These are phyloP conservation scores for Falcaria lacertinaria DNA, from an alignment of 2,888 invertebrate species.

Conservation along the genomic window DNA sequence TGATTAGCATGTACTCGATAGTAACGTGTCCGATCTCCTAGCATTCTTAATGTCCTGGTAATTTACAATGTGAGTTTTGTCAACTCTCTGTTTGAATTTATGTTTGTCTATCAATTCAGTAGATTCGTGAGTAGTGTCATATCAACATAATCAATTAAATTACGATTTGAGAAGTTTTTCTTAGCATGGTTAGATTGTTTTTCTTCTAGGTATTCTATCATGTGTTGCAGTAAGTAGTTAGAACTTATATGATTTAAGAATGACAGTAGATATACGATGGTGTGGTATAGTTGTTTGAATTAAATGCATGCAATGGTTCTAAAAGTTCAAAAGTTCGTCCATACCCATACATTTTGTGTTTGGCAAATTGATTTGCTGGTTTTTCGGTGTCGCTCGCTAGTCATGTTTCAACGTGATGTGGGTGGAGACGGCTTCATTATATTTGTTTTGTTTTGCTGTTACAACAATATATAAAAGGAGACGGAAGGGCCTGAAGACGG, in stretches of 20 bases:
- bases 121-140: constrained; percentile 7
- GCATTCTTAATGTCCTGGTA: not conserved
- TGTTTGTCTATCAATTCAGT: constrained; percentile 1
- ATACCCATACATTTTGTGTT: constrained; percentile 38
- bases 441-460: constrained; percentile 68
- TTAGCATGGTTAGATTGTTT: constrained; percentile 12
- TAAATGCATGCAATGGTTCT: constrained; percentile 33
- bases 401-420: constrained; percentile 30
- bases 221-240: constrained; percentile 23
- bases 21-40: not conserved
- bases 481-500: constrained; percentile 60
- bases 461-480: constrained; percentile 66
- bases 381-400: constrained; percentile 52
- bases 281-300: constrained; percentile 24
- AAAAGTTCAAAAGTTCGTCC: constrained; percentile 13
- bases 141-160: constrained; percentile 3
- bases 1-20: not conserved
- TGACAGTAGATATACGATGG: constrained; percentile 21
- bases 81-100: too few relatives aligned
- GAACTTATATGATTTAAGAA: constrained; percentile 12
- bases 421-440: constrained; percentile 53
- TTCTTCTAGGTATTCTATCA: constrained; percentile 11
- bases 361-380: constrained; percentile 54
- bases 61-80: not conserved
- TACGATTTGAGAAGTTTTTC: constrained; percentile 4